Conservation (phyloP, 2,113 vertebrate species). For the Malurus elegans region DNA sequence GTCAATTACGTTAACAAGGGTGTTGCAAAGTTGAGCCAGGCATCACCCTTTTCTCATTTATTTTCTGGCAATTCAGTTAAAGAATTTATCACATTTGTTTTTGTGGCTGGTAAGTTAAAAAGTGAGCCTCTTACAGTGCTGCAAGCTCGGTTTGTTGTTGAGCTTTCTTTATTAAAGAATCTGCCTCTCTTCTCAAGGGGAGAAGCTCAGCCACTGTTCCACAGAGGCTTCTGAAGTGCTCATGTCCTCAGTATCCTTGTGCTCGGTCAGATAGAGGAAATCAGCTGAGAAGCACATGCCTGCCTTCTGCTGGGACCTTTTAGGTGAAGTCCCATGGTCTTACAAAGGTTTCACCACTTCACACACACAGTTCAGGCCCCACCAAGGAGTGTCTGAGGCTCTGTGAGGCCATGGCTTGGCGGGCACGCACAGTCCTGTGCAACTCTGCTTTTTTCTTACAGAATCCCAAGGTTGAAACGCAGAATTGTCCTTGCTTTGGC, state of each 20-base stretch:
- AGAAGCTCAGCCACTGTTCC: not conserved
- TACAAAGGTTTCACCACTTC: not conserved
- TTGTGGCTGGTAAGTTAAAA: not conserved
- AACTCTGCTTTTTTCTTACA: not conserved
- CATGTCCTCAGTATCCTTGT: not conserved
- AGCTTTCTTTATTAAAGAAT: not conserved
- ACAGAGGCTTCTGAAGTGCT: not conserved
- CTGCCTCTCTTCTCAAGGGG: not conserved
- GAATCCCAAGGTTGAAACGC: not conserved
- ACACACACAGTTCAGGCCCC: not conserved
- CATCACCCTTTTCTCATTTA: not conserved
- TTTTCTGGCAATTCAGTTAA: not conserved
- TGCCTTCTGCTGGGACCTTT: not conserved
- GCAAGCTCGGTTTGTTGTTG: not conserved
- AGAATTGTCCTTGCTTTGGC: not conserved
- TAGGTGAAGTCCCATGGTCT: not conserved
- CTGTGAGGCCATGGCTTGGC: not conserved
- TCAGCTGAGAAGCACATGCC: not conserved
- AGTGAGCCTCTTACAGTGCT: not conserved
- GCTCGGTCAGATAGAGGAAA: not conserved
- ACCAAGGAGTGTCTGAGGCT: not conserved
- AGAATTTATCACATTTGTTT: not conserved
- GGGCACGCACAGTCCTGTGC: not conserved
- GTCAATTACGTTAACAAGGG: not conserved
- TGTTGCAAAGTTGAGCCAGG: not conserved